Evolutionary conservation across 2,888 invertebrate species (phyloP).

Genomic region (Tiliacea citrago): DNA sequence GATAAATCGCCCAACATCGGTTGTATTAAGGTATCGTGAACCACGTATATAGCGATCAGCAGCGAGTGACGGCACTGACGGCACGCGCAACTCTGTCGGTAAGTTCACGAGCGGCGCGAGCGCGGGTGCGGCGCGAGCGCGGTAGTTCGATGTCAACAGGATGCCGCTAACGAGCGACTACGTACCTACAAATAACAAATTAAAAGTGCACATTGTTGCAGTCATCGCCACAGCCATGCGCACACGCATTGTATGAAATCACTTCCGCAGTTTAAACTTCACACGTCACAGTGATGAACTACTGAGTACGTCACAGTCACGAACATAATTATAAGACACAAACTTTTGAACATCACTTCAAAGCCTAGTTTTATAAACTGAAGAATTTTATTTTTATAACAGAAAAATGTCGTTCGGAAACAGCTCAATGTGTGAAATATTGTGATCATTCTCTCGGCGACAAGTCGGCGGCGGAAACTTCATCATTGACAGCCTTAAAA

Average conservation of each 20-base stretch:
- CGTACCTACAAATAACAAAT: constrained; percentile 21
- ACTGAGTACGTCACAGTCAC: constrained; percentile 26
- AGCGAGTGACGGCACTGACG: constrained; percentile 22
- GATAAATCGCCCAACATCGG: constrained; percentile 24
- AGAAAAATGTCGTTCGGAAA: constrained; percentile 34
- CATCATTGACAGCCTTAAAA: constrained; percentile 66
- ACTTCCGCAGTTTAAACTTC: constrained; percentile 32
- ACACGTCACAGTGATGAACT: constrained; percentile 22
- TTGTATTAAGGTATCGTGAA: constrained; percentile 15
- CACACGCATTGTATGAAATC: constrained; percentile 20
- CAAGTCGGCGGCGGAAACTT: constrained; percentile 52
- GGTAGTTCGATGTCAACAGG: constrained; percentile 49
- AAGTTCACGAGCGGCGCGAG: constrained; percentile 33
- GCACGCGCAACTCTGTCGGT: constrained; percentile 11
- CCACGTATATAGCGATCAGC: not conserved
- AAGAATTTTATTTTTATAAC: constrained; percentile 12
- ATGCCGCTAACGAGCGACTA: constrained; percentile 43
- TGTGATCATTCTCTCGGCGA: constrained; percentile 15
- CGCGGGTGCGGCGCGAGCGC: constrained; percentile 6
- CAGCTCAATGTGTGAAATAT: constrained; percentile 45
- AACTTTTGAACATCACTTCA: not conserved
- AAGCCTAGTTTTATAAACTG: constrained; percentile 3
- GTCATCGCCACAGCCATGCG: not conserved
- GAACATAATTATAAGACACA: no score
- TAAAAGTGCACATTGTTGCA: constrained; percentile 35